These are phyloP conservation scores for Brachypalpus laphriformis DNA, from an alignment of 2,888 invertebrate species.

Conservation along the genomic window DNA sequence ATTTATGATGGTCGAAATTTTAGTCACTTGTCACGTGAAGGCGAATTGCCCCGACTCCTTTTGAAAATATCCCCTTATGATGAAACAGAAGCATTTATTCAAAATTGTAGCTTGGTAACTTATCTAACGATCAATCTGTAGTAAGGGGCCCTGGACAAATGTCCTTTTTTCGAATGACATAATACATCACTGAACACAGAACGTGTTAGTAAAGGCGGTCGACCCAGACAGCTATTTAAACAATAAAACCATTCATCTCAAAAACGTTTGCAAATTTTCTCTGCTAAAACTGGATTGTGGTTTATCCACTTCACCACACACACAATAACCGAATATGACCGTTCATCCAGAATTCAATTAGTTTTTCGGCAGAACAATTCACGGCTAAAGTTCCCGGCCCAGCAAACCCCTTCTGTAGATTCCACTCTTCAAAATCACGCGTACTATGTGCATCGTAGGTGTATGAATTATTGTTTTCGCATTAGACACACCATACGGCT, in stretches of 20 bases:
- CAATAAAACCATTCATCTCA: background rate
- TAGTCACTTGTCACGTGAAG: no score
- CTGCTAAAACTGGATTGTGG: constrained; percentile 41
- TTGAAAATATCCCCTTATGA: no score
- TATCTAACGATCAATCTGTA: no score
- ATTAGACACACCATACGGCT: constrained; percentile 13
- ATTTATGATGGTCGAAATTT: no score
- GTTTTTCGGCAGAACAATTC: constrained; percentile 52
- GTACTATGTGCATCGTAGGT: constrained; percentile 25
- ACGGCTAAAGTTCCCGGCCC: background rate
- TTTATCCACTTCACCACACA: constrained; percentile 48
- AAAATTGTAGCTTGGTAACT: no score
- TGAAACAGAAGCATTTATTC: no score
- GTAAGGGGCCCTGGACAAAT: no score
- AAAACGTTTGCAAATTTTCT: constrained; percentile 3
- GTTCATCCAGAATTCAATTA: constrained; percentile 61
- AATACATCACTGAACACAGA: background rate
- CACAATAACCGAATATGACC: constrained; percentile 57
- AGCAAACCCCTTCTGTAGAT: background rate
- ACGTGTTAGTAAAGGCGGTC: background rate
- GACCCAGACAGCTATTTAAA: background rate
- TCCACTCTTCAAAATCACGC: constrained; percentile 20
- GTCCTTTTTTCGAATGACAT: no score
- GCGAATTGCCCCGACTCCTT: no score
- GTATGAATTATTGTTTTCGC: constrained; percentile 52